A percentile compares a stretch with the other conserved stretches of the same genome.
Evolutionary conservation across 2,113 vertebrate genomes (phyloP).

Genomic region (Capricornis sumatraensis): DNA sequence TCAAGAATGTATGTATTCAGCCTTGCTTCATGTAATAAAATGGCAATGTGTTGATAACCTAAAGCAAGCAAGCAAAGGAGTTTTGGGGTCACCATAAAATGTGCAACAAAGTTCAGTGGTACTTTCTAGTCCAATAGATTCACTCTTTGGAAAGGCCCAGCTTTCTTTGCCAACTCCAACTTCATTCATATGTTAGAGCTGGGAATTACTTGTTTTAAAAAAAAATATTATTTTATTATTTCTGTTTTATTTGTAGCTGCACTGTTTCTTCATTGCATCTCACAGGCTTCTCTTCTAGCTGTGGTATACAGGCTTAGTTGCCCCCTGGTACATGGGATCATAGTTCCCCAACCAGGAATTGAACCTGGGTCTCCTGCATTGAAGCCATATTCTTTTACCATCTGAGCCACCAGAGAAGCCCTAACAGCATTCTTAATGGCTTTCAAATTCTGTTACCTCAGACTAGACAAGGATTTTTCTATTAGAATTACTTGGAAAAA

Average conservation of each 20-base stretch:
- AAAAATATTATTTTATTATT: neutral
- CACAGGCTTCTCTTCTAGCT: neutral
- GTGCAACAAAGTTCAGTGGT: neutral
- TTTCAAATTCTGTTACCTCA: neutral
- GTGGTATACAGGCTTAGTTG: neutral
- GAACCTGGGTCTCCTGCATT: neutral
- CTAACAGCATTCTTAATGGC: neutral
- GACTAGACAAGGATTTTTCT: slow-evolving; percentile 1
- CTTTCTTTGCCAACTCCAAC: slow-evolving; percentile 15
- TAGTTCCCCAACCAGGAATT: neutral
- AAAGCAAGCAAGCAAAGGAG: neutral
- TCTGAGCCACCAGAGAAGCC: neutral
- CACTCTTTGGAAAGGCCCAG: neutral
- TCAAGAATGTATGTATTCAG: neutral
- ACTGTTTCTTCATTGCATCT: neutral
- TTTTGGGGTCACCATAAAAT: neutral
- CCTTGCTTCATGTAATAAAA: slow-evolving; percentile 1
- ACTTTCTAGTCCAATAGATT: slow-evolving; percentile 1
- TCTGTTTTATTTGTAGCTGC: neutral
- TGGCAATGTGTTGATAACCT: neutral
- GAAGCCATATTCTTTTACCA: neutral
- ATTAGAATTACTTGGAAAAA: slow-evolving; percentile 8
- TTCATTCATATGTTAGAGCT: neutral
- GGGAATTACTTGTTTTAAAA: neutral
- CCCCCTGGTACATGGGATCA: neutral